These are phyloP conservation scores for Eriocheir sinensis DNA, from an alignment of 1,140 invertebrate genomes.

Conservation along the genomic window DNA sequence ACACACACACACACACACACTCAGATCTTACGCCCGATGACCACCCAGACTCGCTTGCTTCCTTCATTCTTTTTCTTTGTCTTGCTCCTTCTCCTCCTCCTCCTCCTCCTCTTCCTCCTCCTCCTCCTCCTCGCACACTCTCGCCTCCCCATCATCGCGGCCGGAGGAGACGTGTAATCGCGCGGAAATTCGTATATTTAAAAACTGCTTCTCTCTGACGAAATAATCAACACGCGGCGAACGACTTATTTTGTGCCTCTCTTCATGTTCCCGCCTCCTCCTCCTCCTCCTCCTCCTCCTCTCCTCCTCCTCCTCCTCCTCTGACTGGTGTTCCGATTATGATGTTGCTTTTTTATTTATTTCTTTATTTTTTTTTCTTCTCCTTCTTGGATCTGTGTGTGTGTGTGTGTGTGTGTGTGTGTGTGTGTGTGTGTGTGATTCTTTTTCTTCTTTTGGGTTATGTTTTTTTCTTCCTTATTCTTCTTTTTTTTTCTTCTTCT, in stretches of 20 bases:
- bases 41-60: background rate
- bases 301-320: no score
- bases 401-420: no score
- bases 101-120: background rate
- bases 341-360: no score
- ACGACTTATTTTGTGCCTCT: conserved; percentile 24
- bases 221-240: background rate
- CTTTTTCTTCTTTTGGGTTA: no score
- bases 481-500: background rate
- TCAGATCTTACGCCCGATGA: background rate
- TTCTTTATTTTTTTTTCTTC: background rate
- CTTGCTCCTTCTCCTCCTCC: background rate
- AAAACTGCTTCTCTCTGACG: conserved; percentile 5
- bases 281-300: no score
- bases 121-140: background rate
- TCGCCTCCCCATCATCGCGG: background rate
- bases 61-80: background rate
- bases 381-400: no score
- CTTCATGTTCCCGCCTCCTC: background rate
- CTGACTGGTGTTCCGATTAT: no score
- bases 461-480: background rate
- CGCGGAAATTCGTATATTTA: background rate
- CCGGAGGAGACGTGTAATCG: background rate
- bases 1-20: background rate
- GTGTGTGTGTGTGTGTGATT: no score